A percentile compares a stretch with the other conserved stretches of the same genome.
Evolutionary conservation across 2,113 vertebrate species (phyloP).

Genomic region (Seriola aureovittata): DNA sequence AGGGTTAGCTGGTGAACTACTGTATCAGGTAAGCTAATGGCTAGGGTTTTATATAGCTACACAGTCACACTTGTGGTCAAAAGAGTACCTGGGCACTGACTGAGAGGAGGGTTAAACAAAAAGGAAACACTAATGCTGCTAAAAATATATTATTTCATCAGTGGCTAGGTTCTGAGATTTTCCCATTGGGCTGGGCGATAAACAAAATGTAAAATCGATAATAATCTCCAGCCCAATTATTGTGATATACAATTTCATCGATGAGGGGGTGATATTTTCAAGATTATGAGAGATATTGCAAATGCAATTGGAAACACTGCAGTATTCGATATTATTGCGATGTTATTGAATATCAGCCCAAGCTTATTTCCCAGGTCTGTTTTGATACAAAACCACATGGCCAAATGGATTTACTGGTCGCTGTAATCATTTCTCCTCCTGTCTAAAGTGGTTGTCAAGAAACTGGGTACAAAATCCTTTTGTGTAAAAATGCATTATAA

Average conservation of each 20-base stretch:
- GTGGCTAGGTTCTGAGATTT: too few relatives aligned
- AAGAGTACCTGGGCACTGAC: background rate
- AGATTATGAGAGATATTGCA: too few relatives aligned
- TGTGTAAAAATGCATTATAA: background rate
- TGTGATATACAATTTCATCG: too few relatives aligned
- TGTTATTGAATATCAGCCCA: too few relatives aligned
- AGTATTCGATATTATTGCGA: too few relatives aligned
- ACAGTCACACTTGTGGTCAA: background rate
- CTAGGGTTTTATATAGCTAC: background rate
- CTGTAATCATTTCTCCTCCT: background rate
- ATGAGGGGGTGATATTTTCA: too few relatives aligned
- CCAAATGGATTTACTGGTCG: background rate
- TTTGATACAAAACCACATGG: background rate
- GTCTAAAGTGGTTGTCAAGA: background rate
- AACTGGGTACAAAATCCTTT: background rate
- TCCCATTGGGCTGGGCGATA: too few relatives aligned
- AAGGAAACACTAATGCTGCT: background rate
- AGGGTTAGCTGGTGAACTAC: background rate
- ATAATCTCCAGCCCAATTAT: too few relatives aligned
- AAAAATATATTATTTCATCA: too few relatives aligned
- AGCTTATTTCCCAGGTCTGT: background rate
- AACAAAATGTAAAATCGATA: too few relatives aligned
- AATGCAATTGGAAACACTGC: too few relatives aligned
- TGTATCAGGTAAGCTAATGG: background rate
- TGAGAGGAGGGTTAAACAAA: background rate